Conservation (phyloP, 2,888 invertebrate genomes). For the Scaptomyza tumidula region DNA sequence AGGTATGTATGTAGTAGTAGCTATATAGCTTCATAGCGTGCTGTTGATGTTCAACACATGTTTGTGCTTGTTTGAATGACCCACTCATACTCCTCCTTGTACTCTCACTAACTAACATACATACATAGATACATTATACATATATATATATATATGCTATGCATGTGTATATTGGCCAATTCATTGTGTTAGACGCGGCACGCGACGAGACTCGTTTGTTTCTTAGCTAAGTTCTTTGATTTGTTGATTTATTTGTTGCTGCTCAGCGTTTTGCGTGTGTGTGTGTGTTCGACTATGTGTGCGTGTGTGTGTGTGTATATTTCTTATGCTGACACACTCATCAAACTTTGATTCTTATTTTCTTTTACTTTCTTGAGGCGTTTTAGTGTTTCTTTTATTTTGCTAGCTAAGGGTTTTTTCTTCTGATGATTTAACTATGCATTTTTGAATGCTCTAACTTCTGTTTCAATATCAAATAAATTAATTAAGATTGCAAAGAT, state of each 20-base stretch:
- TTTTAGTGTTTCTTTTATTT: constrained; percentile 24
- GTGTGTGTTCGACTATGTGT: not conserved
- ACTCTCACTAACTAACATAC: constrained; percentile 21
- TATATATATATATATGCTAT: not conserved
- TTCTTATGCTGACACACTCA: constrained; percentile 49
- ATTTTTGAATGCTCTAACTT: constrained; percentile 30
- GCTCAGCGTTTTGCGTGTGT: not conserved
- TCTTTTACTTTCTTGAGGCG: constrained; percentile 12
- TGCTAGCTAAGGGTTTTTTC: constrained; percentile 24
- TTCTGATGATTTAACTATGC: not conserved
- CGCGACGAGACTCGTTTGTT: constrained; percentile 52
- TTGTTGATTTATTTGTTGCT: constrained; percentile 61
- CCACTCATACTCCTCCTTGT: constrained; percentile 1
- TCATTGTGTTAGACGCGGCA: constrained; percentile 38
- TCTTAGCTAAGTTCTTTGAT: constrained; percentile 68
- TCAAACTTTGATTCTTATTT: constrained; percentile 34
- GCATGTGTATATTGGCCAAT: constrained; percentile 37
- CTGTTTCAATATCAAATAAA: not conserved
- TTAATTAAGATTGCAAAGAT: too few relatives aligned
- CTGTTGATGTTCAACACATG: constrained; percentile 39
- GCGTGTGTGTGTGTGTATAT: constrained; percentile 13
- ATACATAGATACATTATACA: constrained; percentile 3
- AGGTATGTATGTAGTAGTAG: too few relatives aligned
- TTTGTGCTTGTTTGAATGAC: constrained; percentile 16
- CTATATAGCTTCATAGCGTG: constrained; percentile 16